Conservation (phyloP, 2,113 vertebrate species). For the Tringa solitaria region DNA sequence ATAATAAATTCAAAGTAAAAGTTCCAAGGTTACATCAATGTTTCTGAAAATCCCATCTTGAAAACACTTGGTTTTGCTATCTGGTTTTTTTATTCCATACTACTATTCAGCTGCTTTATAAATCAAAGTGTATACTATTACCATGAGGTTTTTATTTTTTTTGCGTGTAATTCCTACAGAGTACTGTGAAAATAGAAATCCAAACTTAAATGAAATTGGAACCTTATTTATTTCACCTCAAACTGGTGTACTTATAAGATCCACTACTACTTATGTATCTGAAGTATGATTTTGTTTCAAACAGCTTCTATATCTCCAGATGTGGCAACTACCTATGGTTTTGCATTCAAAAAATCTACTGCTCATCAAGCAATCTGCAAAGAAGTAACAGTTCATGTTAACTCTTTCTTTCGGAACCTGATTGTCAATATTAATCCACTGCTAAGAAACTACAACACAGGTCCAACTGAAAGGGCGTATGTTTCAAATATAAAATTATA, state of each 20-base stretch:
- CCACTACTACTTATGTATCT: not conserved
- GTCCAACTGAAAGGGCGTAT: not conserved
- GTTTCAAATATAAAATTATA: constrained; percentile 52
- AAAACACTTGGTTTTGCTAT: not conserved
- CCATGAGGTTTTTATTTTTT: not conserved
- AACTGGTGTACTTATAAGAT: not conserved
- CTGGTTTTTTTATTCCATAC: not conserved
- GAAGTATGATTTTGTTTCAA: constrained; percentile 17
- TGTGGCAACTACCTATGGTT: not conserved
- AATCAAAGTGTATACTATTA: not conserved
- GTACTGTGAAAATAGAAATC: constrained; percentile 23
- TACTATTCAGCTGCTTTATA: constrained; percentile 6
- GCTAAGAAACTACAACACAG: constrained; percentile 16
- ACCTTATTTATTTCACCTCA: not conserved
- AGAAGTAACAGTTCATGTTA: not conserved
- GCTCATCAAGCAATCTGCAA: not conserved
- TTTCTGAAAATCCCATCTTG: not conserved
- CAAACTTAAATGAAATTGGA: constrained; percentile 6
- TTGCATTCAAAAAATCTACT: not conserved
- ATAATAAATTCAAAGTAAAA: not conserved
- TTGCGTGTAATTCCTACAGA: not conserved
- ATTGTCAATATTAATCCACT: not conserved
- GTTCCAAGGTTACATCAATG: not conserved
- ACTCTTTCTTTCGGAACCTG: not conserved
- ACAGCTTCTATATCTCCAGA: not conserved